Percentiles rank a stretch among this genome's conserved stretches.
Conservation (phyloP, 2,888 invertebrate genomes). For the Drosophila phalerata region DNA sequence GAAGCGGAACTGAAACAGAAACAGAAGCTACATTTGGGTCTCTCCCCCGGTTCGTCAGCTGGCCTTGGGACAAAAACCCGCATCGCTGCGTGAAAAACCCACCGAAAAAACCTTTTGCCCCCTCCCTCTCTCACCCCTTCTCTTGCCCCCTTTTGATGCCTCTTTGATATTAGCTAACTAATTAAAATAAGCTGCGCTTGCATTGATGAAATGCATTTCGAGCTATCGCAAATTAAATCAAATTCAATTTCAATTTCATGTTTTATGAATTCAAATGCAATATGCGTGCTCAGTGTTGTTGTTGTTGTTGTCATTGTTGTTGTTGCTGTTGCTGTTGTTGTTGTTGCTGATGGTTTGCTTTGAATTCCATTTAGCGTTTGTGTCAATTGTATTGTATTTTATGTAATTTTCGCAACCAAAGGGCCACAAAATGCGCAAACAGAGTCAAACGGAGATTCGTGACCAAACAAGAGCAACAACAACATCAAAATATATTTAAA, state of each 20-base stretch:
- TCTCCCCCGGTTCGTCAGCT: slow-evolving; percentile 4
- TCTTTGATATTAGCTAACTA: slow-evolving; percentile 39
- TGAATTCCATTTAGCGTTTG: slow-evolving; percentile 38
- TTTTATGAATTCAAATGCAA: slow-evolving; percentile 50
- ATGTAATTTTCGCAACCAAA: slow-evolving; percentile 55
- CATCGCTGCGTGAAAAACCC: slow-evolving; percentile 11
- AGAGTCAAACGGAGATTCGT: slow-evolving; percentile 42
- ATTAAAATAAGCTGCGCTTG: slow-evolving; percentile 61
- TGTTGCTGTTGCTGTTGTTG: slow-evolving; percentile 9
- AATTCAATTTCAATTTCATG: slow-evolving; percentile 42
- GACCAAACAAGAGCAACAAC: slow-evolving; percentile 43
- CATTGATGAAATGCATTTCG: slow-evolving; percentile 60
- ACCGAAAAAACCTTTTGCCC: not conserved
- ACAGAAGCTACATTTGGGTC: slow-evolving; percentile 29
- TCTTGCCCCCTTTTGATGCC: no score
- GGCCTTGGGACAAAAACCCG: slow-evolving; percentile 52
- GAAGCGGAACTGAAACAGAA: slow-evolving; percentile 36
- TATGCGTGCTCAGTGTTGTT: slow-evolving; percentile 19
- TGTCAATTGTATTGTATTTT: slow-evolving; percentile 51
- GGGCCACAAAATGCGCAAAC: slow-evolving; percentile 48
- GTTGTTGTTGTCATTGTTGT: not conserved
- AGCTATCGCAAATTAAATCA: slow-evolving; percentile 55
- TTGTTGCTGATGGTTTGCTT: slow-evolving; percentile 15
- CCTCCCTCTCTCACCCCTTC: not conserved
- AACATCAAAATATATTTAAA: slow-evolving; percentile 16